Base-by-base conservation (phyloP, 2,797 vertebrate genomes). In the Rhinella marina region DNA sequence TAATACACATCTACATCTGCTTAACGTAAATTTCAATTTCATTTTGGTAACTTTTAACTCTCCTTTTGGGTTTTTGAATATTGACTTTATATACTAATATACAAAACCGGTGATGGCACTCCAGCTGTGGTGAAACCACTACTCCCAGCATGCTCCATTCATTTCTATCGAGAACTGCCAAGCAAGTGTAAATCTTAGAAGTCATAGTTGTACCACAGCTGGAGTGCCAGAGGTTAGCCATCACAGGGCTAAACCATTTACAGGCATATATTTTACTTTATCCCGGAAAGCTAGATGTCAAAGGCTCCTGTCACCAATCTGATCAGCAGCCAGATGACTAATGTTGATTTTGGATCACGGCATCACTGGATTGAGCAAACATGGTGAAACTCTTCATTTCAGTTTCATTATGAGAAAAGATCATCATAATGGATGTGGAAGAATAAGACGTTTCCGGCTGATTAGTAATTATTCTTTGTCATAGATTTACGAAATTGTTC, bases 301-400 rank as follows among this genome's bases (percentile, higher is more conserved):
- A 13, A 48, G 16, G 82, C 27, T 16, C 82, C 62, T 48, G 70
- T 84, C 54, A 61, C 7, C 8, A 61, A 27, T 23, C 70, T 57
- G 66, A n/a, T 48, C 7, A 41, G 11, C 27, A 16, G 54, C 82
- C 70, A 61, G 29, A 25, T 75, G 23, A 84, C 17, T 50, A 59
- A 41, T 84, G 29, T 84, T 84, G 75, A 70, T 75, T 41, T 84
- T 84, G 82, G 82, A 84, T 75, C 54, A 14, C 75, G 29, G 8
- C 73, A 1, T 21, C 11, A 1, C 23, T 83, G 81, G 2, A 73
- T 59, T 56, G 32, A 75, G 70, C 68, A 75, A 75, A 57, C 17
- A 23, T n/a, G 52, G 12, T 48, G 23, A 48, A 59, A 61, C 54
- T 59, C 54, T 50, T 84, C 13, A 61, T 41, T 84, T 75, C 23